phyloP scores from a whole-genome alignment of 2,888 invertebrate species.

The Drepana falcataria region DNA sequence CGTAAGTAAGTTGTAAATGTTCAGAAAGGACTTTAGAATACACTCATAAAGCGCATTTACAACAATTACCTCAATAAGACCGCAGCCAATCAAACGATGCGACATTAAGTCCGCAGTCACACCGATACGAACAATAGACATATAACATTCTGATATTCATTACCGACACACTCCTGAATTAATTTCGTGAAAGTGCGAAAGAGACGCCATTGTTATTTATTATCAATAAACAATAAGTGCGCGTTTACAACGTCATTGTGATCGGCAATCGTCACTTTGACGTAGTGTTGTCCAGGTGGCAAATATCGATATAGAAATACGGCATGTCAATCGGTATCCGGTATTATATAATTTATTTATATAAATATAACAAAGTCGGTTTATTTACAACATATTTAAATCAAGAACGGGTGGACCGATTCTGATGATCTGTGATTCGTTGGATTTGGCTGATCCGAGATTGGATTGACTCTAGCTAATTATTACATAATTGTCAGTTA shows the following conservation, averaged over 20 bases:
- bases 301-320: conserved; percentile 1
- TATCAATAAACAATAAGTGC: conserved; percentile 39
- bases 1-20: too few relatives aligned
- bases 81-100: neutral
- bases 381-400: too few relatives aligned
- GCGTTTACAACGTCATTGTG: conserved; percentile 24
- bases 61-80: neutral
- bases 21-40: neutral
- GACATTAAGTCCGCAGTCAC: neutral
- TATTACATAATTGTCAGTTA: too few relatives aligned
- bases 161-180: conserved; percentile 36
- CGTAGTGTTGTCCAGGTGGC: conserved; percentile 11
- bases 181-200: conserved; percentile 27
- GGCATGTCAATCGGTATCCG: neutral
- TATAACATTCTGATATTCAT: conserved; percentile 31
- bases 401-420: too few relatives aligned
- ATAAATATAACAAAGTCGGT: too few relatives aligned
- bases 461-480: too few relatives aligned
- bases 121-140: conserved; percentile 12
- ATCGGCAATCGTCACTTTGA: conserved; percentile 17
- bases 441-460: too few relatives aligned
- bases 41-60: neutral
- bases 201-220: conserved; percentile 39
- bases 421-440: too few relatives aligned
- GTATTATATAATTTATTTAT: too few relatives aligned